phyloP scores from a whole-genome alignment of 2,113 vertebrate species.

The Coturnix japonica region DNA sequence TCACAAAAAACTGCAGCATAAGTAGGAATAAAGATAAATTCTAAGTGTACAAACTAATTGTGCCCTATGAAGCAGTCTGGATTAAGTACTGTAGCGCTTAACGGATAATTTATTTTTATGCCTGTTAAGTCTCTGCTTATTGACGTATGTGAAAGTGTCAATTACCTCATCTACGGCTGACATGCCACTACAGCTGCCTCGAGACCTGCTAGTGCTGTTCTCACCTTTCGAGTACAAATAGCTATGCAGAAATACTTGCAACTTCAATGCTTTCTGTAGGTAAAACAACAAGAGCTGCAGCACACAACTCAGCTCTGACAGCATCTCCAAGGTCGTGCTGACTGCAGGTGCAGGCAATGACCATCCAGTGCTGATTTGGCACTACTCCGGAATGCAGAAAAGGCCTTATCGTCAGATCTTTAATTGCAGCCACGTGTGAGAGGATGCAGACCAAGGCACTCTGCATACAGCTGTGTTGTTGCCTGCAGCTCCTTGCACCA shows the following conservation, averaged over 20 bases:
- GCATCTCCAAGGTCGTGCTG: not conserved
- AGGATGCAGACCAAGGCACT: conserved; percentile 20
- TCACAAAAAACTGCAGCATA: not conserved
- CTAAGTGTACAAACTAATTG: not conserved
- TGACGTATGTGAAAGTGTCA: not conserved
- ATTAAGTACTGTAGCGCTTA: not conserved
- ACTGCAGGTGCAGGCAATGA: conserved; percentile 1
- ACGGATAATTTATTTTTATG: not conserved
- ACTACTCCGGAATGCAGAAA: not conserved
- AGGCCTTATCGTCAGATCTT: not conserved
- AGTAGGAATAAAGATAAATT: not conserved
- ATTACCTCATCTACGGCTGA: not conserved
- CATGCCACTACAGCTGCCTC: not conserved
- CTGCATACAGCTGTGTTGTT: conserved; percentile 49
- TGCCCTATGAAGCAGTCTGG: not conserved
- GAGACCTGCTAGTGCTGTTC: not conserved
- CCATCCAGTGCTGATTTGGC: conserved; percentile 59
- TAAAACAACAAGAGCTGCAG: not conserved
- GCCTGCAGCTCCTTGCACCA: conserved; percentile 3
- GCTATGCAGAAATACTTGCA: not conserved
- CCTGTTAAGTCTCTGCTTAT: not conserved
- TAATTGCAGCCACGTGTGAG: conserved; percentile 15
- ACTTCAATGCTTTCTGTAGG: not conserved
- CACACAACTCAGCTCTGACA: not conserved
- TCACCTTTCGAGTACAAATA: not conserved